Evolutionary conservation across 2,113 vertebrate species (phyloP), one percentile per base, ranked within the genome.

Genomic region (Brienomyrus longianalis): DNA sequence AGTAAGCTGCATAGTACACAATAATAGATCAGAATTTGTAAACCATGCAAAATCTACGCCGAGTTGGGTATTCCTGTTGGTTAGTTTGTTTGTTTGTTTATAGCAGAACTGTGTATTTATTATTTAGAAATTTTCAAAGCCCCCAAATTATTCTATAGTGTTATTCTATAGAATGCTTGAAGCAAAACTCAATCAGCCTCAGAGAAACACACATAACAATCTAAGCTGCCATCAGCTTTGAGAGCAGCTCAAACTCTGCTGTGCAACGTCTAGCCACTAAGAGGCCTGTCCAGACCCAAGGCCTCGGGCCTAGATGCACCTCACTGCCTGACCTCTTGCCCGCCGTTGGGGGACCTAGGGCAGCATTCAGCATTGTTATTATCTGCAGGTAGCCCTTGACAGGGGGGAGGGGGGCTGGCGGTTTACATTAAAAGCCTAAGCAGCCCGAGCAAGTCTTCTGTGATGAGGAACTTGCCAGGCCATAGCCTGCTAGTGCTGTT

Each of bases 321-420:
- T 50, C 4, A 7, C 86, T 9, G 31, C 19, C 35, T 10, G 54
- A 39, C 43, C 54, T 13, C 52, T 59, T 27, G 8, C 31, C 11
- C 15, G 2, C 35, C 21, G 5, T 39, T 52, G 48, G 39, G 21
- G 51, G 35, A 17, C 13, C 21, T 45, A n/a, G 56, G n/a, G n/a
- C 59, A 23, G 56, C n/a, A 74, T 23, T 87, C 54, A 86, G n/a
- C 48, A 59, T 21, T 13, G 45, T 77, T 19, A 90, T 31, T 1
- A 90, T 84, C 54, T 90, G 89, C 56, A 90, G 59, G 62, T 87
- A 87, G 7, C 83, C 83, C 43, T 70, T n/a, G 86, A 15, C 15
- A 51, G 54, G 52, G 83, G 83, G 39, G 8, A 21, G 23, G 21
- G 56, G 8, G 56, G 59, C 23, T 62, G 56, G 59, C 23, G 23